A percentile compares a stretch with the other conserved stretches of the same genome.
phyloP scores from a whole-genome alignment of 1,140 invertebrate genomes.

The Camponotus vicinus region DNA sequence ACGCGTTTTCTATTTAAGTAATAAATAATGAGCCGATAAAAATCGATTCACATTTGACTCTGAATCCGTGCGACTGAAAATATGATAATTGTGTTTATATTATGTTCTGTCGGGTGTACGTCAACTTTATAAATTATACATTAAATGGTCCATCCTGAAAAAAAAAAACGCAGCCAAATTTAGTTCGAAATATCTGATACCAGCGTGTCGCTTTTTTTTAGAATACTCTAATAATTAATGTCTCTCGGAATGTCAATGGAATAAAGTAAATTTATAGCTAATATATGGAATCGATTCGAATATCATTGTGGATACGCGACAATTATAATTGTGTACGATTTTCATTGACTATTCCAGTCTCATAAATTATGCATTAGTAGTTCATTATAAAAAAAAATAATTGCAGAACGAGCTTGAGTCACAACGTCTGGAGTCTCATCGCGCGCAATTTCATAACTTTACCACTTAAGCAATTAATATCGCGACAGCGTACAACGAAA shows the following conservation, averaged over 20 bases:
- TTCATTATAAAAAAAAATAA: slow-evolving; percentile 2
- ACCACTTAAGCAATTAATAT: slow-evolving; percentile 47
- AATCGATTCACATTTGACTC: not conserved
- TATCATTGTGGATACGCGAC: not conserved
- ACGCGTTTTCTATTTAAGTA: not conserved
- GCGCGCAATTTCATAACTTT: slow-evolving; percentile 20
- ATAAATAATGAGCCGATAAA: not conserved
- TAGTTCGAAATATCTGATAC: not conserved
- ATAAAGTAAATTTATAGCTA: slow-evolving; percentile 15
- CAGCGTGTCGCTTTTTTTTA: not conserved
- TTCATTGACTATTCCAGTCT: slow-evolving; percentile 15
- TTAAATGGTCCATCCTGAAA: not conserved
- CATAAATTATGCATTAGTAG: slow-evolving; percentile 43
- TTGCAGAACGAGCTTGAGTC: slow-evolving; percentile 3
- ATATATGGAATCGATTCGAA: not conserved
- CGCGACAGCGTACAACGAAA: not conserved
- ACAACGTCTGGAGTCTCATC: not conserved
- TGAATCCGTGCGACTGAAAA: slow-evolving; percentile 6
- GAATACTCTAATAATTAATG: slow-evolving; percentile 14
- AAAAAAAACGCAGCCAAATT: slow-evolving; percentile 14
- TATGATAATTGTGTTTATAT: slow-evolving; percentile 27
- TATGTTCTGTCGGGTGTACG: not conserved
- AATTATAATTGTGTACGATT: not conserved
- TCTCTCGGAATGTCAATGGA: not conserved
- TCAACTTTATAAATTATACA: slow-evolving; percentile 39